Base-by-base conservation (phyloP, 2,888 invertebrate species). In the Ecdyonurus torrentis region DNA sequence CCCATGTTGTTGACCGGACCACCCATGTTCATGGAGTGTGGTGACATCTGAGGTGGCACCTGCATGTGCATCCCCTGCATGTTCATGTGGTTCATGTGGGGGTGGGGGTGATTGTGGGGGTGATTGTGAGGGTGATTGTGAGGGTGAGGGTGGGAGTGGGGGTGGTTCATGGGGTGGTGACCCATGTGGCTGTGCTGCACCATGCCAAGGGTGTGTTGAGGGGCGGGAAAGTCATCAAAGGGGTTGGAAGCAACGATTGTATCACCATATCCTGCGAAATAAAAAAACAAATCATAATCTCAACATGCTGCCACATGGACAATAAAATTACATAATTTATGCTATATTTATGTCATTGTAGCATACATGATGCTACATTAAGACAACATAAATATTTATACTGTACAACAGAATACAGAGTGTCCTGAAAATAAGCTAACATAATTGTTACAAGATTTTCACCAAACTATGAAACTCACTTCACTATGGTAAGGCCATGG, bases 161-260 rank as follows among this genome's bases (percentile, higher is more conserved):
- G 81, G 71, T 78, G 81, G 74, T 79, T 78, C 79, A 83, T 81
- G 67, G 82, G 82, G 64, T 74, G 74, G 10, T 73, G 73, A 7
- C 81, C 81, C 73, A 79, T 79, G 73, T 82, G 76, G 67, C 78
- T 5, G 15, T 37, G 37, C 37, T 76, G 76, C 67, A 76, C 72
- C 67, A 76, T 74, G 59, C 76, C 78, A 1, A 78, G 76, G 69
- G 75, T 73, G n/a, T 71, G 70, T 67, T 72, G 74, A 61, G 75
- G 72, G 7, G 74, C 71, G 60, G 89, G 90, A 62, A 89, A 89
- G 74, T 95, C 94, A 76, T 95, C 94, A 74, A 95, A 95, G 52
- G 94, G 94, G 77, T 95, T 95, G 66, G 91, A 92, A 64, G 94
- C 94, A 66, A 93, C 87, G 72, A 95, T 91, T 65, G 93, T 94